Evolutionary conservation across 1,140 invertebrate genomes (phyloP).

Genomic region (Drosophila cardini): DNA sequence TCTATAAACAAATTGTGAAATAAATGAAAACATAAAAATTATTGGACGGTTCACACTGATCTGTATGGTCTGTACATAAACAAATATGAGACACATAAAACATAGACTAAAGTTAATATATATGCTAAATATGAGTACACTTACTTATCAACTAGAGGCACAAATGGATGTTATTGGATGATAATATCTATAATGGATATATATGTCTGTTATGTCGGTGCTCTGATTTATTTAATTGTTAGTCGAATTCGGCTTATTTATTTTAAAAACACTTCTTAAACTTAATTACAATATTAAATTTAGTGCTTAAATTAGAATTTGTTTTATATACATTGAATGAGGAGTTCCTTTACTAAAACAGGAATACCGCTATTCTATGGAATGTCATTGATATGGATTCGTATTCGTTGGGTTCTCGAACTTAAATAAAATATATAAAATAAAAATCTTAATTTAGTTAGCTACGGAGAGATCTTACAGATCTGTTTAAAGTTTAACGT

Average conservation of each 20-base stretch:
- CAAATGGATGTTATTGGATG: background rate
- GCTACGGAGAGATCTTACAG: constrained; percentile 64
- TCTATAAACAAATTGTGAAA: constrained; percentile 52
- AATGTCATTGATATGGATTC: constrained; percentile 84
- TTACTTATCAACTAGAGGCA: constrained; percentile 34
- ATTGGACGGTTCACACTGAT: constrained; percentile 83
- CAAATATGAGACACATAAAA: constrained; percentile 30
- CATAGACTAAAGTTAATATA: constrained; percentile 46
- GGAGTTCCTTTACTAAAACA: constrained; percentile 1
- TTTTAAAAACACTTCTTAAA: constrained; percentile 15
- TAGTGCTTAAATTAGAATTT: constrained; percentile 23
- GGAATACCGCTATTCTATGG: constrained; percentile 42
- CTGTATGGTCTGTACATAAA: constrained; percentile 66
- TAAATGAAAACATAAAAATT: constrained; percentile 75
- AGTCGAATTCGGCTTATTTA: background rate
- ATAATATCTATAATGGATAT: background rate
- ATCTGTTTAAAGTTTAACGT: constrained; percentile 46
- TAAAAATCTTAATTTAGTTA: constrained; percentile 16
- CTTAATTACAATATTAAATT: constrained; percentile 4
- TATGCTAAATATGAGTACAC: constrained; percentile 35
- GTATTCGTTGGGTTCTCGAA: constrained; percentile 82
- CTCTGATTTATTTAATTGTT: background rate
- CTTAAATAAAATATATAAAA: constrained; percentile 45
- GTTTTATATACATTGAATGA: constrained; percentile 53
- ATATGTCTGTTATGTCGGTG: background rate